A percentile compares a stretch with the other conserved stretches of the same genome.
phyloP scores from a whole-genome alignment of 2,113 vertebrate genomes.

The Chloebia gouldiae region DNA sequence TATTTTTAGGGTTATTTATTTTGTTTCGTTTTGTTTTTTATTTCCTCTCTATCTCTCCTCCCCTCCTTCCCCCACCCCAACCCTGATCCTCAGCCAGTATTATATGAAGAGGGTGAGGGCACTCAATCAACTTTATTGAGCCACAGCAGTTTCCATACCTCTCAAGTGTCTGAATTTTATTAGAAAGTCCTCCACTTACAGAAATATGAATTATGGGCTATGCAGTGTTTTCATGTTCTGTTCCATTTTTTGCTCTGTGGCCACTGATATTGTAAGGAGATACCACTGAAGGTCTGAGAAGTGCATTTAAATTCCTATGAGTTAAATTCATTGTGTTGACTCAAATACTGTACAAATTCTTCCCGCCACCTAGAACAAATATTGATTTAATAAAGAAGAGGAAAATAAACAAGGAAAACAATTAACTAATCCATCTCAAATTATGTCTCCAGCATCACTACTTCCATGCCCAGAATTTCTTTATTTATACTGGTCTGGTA shows the following conservation, averaged over 20 bases:
- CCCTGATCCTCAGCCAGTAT: too few species aligned
- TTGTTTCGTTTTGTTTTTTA: background rate
- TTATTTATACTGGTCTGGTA: background rate
- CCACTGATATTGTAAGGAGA: background rate
- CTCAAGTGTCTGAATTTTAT: slow-evolving; percentile 21
- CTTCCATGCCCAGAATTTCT: background rate
- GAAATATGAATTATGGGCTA: slow-evolving; percentile 15
- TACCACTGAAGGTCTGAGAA: background rate
- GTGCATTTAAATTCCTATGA: background rate
- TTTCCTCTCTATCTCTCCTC: background rate
- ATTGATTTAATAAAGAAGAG: background rate
- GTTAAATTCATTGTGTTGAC: background rate
- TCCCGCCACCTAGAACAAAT: background rate
- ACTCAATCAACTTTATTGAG: slow-evolving; percentile 47
- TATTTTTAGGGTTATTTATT: background rate
- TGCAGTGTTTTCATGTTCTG: background rate
- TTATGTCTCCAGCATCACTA: background rate
- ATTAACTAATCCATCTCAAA: background rate
- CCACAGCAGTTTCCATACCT: slow-evolving; percentile 3
- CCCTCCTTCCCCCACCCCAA: accelerated
- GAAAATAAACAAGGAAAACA: background rate
- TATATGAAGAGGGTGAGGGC: background rate
- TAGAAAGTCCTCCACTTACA: slow-evolving; percentile 14
- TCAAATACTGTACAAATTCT: background rate
- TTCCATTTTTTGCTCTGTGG: background rate